Conservation (phyloP, 2,888 invertebrate species). For the Nephrotoma appendiculata region DNA sequence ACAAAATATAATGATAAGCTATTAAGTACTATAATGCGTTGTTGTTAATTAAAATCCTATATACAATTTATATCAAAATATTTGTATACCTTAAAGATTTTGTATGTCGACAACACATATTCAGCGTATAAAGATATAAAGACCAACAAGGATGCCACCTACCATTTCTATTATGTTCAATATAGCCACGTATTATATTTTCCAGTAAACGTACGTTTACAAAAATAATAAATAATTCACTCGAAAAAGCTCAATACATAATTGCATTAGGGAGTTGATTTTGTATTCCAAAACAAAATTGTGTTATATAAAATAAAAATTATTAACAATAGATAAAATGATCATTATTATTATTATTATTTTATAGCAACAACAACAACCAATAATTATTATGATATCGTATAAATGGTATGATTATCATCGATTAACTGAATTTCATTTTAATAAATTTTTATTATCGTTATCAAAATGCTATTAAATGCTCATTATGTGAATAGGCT, state of each 20-base stretch:
- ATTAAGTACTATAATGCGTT: background rate
- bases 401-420: background rate
- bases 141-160: no score
- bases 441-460: background rate
- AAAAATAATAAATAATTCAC: background rate
- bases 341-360: background rate
- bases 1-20: background rate
- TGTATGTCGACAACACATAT: background rate
- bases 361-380: background rate
- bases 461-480: background rate
- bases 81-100: background rate
- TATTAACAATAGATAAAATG: background rate
- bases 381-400: background rate
- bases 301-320: background rate
- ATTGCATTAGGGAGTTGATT: background rate
- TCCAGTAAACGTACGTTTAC: no score
- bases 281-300: background rate
- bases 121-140: no score
- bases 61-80: background rate
- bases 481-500: background rate
- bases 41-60: background rate
- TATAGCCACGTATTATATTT: no score
- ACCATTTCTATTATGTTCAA: no score
- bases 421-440: background rate
- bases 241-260: background rate